Evolutionary conservation across 2,797 vertebrate species (phyloP), one percentile per base, ranked within the genome.

Genomic region (Microtus obscurus): DNA sequence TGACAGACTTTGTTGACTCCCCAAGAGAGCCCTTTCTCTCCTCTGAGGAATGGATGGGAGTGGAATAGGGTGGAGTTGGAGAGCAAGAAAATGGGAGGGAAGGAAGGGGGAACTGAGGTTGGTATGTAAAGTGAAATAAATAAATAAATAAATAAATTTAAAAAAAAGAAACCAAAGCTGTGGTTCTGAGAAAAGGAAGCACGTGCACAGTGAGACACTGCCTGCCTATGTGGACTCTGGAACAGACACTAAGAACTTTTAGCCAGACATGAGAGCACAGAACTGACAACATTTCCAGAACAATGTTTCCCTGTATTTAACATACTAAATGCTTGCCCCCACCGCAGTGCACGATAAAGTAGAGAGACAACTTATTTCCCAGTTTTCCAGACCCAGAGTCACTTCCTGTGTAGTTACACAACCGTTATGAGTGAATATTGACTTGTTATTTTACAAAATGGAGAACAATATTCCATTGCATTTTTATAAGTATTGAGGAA

Each of bases 401-500:
- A 29, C 27, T 69, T 87, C 73, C 11, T 40, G 2, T 74, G 17
- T 90, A 61, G 87, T 71, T 34, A 10, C 73, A 5, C 4, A 40
- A 79, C 80, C 5, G 25, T 37, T 69, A 40, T 19, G 79, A 56
- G 25, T 43, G 27, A 76, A n/a, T 25, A 4, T 65, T 59, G 11
- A 23, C 78, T 61, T 80, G 21, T 37, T 69, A 48, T 53, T 83
- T 73, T 90, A 0, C 27, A 73, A 83, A 92, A 27, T 19, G 23
- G 74, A 69, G 40, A 79, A 59, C 51, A 89, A 81, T 59, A 51
- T 51, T 59, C 29, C 25, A 51, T 7, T 91, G 53, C 8, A 17
- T 67, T 78, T 79, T 34, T 37, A 25, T 89, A 2, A 86, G 8
- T 23, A 81, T 23, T 81, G 53, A 94, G 80, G 51, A 81, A 93